Evolutionary conservation across 1,140 invertebrate species (phyloP).

Genomic region (Chymomyza costata): DNA sequence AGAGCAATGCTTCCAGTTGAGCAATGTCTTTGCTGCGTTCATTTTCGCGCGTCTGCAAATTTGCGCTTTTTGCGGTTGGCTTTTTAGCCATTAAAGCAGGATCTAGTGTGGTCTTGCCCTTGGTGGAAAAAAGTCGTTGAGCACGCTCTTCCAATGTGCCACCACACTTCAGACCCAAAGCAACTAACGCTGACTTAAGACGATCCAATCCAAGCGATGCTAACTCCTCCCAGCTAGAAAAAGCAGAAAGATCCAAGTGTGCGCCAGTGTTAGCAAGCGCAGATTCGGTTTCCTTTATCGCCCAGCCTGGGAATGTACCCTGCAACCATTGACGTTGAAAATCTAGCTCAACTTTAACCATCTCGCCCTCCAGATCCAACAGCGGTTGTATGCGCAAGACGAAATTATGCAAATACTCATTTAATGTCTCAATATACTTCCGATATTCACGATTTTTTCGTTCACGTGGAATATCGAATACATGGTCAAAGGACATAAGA

Average conservation of each 20-base stretch:
- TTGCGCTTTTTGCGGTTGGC: conserved; percentile 80
- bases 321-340: conserved; percentile 92
- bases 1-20: conserved; percentile 91
- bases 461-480: conserved; percentile 97
- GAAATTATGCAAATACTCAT: conserved; percentile 94
- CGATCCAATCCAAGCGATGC: conserved; percentile 97
- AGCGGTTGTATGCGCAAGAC: conserved; percentile 93
- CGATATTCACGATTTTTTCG: conserved; percentile 95
- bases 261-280: conserved; percentile 94
- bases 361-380: conserved; percentile 87
- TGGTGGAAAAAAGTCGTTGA: conserved; percentile 95
- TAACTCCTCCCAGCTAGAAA: conserved; percentile 98
- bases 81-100: conserved; percentile 93
- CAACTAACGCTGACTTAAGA: conserved; percentile 97
- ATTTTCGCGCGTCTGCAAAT: conserved; percentile 80
- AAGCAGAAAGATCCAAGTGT: conserved; percentile 96
- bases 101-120: conserved; percentile 94
- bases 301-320: conserved; percentile 95
- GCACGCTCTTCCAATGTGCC: conserved; percentile 98
- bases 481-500: conserved; percentile 93
- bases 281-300: conserved; percentile 93
- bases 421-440: conserved; percentile 88
- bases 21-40: conserved; percentile 90
- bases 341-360: conserved; percentile 86
- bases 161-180: conserved; percentile 98